These are phyloP conservation scores for Noctua fimbriata DNA, from an alignment of 2,888 invertebrate species.

Conservation along the genomic window DNA sequence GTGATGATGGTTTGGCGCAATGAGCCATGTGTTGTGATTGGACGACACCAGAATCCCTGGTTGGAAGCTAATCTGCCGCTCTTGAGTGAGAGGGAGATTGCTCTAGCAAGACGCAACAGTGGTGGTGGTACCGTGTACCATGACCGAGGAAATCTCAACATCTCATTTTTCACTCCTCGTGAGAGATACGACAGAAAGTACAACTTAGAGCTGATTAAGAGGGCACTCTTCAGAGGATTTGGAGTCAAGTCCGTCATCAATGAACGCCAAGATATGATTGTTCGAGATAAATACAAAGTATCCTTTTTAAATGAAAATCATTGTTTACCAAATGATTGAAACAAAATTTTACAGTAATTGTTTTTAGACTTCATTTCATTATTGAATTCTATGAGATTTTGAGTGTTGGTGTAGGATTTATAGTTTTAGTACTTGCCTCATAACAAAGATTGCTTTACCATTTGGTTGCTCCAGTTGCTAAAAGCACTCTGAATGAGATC, in stretches of 20 bases:
- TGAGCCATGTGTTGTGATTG: slow-evolving; percentile 98
- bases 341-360: not conserved
- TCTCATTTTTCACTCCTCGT: slow-evolving; percentile 97
- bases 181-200: slow-evolving; percentile 95
- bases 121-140: slow-evolving; percentile 99
- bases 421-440: not conserved
- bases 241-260: slow-evolving; percentile 94
- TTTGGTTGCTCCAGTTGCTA: not conserved
- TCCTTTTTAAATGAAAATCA: slow-evolving; percentile 77
- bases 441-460: not conserved
- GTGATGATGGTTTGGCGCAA: slow-evolving; percentile 98
- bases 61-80: slow-evolving; percentile 95
- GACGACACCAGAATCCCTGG: slow-evolving; percentile 99
- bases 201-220: slow-evolving; percentile 96
- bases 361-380: not conserved
- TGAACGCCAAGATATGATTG: slow-evolving; percentile 95
- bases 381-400: not conserved
- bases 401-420: not conserved
- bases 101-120: slow-evolving; percentile 96
- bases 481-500: not conserved
- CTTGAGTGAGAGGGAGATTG: slow-evolving; percentile 92
- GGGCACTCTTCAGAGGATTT: slow-evolving; percentile 95
- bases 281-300: slow-evolving; percentile 95
- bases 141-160: slow-evolving; percentile 97
- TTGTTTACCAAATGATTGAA: not conserved